Evolutionary conservation across 1,140 invertebrate genomes (phyloP).

Genomic region (Plectrocnemia conspersa): DNA sequence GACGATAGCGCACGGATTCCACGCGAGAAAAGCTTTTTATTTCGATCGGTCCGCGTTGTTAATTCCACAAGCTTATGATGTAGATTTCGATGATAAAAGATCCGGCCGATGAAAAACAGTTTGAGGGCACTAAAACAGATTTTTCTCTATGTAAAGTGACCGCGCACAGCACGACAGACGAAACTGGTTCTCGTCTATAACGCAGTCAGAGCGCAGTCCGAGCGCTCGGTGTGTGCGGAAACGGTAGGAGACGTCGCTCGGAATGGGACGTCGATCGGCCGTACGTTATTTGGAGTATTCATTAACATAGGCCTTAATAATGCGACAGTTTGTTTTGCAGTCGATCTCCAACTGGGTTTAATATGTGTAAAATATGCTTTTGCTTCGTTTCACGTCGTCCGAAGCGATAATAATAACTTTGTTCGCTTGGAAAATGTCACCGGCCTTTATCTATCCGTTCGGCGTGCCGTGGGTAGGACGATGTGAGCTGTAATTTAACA

Average conservation of each 20-base stretch:
- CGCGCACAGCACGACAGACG: background rate
- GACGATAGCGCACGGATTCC: no score
- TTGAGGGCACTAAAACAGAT: no score
- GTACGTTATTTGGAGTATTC: slow-evolving; percentile 33
- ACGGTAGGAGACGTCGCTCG: slow-evolving; percentile 15
- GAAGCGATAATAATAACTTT: slow-evolving; percentile 30
- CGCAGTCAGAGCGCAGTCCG: slow-evolving; percentile 10
- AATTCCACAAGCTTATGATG: no score
- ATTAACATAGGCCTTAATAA: slow-evolving; percentile 33
- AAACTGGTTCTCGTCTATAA: slow-evolving; percentile 14
- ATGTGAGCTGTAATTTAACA: background rate
- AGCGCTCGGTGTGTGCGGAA: slow-evolving; percentile 3
- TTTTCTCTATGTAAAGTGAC: no score
- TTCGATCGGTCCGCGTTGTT: no score
- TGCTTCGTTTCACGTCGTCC: slow-evolving; percentile 26
- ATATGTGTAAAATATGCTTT: slow-evolving; percentile 34
- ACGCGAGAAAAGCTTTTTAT: no score
- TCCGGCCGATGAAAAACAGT: no score
- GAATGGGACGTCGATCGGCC: slow-evolving; percentile 17
- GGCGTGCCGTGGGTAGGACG: slow-evolving; percentile 8
- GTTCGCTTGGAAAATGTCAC: slow-evolving; percentile 31
- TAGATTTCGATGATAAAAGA: no score
- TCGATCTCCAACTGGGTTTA: slow-evolving; percentile 30
- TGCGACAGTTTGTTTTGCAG: slow-evolving; percentile 30
- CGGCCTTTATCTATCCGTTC: slow-evolving; percentile 15